Evolutionary conservation across 2,113 vertebrate genomes (phyloP).

Genomic region (Nannospalax galili): DNA sequence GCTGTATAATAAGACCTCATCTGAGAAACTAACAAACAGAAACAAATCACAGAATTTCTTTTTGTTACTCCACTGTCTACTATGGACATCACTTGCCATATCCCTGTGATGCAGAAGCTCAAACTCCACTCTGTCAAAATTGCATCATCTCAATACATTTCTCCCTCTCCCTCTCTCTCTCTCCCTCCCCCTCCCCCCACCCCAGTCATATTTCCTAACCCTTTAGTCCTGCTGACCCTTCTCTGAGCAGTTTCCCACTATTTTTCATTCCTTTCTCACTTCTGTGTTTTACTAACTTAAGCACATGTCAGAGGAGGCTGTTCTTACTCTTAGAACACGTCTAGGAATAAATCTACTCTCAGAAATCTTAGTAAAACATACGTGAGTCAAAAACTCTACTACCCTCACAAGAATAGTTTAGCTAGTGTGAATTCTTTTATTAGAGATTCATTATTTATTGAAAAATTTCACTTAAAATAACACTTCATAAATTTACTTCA

Average conservation of each 20-base stretch:
- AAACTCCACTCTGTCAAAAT: too few species aligned
- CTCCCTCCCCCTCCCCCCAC: neutral
- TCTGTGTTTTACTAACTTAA: slow-evolving; percentile 70
- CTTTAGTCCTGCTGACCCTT: too few species aligned
- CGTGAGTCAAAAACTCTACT: too few species aligned
- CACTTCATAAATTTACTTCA: neutral
- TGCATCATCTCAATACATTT: too few species aligned
- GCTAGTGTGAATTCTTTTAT: neutral
- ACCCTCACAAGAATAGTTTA: neutral
- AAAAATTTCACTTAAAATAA: slow-evolving; percentile 36
- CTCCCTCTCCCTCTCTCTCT: neutral
- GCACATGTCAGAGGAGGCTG: slow-evolving; percentile 62
- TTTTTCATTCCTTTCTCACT: neutral
- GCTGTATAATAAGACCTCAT: too few species aligned
- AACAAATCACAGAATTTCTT: too few species aligned
- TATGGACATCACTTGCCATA: neutral
- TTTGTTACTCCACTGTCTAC: too few species aligned
- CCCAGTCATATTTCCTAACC: neutral
- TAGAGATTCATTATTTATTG: neutral
- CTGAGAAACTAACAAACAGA: too few species aligned
- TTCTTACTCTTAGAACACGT: slow-evolving; percentile 33
- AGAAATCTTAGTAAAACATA: too few species aligned
- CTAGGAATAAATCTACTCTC: too few species aligned
- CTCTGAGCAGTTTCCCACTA: slow-evolving; percentile 20
- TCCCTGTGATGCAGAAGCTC: neutral